A percentile compares a stretch with the other conserved stretches of the same genome.
Conservation (phyloP, 2,888 invertebrate genomes). For the Cheiracanthium punctorium region DNA sequence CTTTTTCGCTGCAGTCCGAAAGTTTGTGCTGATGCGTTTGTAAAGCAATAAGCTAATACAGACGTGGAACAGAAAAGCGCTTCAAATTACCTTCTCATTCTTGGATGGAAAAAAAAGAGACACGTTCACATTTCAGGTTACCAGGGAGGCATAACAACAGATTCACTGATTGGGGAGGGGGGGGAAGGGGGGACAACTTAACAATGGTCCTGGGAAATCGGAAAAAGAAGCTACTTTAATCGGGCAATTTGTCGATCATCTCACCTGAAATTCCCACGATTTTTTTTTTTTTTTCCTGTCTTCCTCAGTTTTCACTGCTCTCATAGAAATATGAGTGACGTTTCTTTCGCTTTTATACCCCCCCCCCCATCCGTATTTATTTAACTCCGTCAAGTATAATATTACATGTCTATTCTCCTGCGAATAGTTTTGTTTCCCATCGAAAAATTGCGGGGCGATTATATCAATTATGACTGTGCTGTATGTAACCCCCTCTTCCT, state of each 20-base stretch:
- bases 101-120: background rate
- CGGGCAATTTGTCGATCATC: conserved; percentile 68
- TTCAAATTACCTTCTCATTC: background rate
- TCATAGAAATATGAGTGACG: conserved; percentile 16
- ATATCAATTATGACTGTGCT: background rate
- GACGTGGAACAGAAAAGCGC: background rate
- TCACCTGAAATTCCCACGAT: conserved; percentile 50
- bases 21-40: too few relatives aligned
- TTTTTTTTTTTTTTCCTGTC: conserved; percentile 6
- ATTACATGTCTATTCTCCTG: conserved; percentile 1
- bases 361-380: background rate
- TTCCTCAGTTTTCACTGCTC: too few relatives aligned
- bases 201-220: conserved; percentile 58
- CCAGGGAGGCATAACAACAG: background rate
- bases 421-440: conserved; percentile 26
- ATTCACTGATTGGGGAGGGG: conserved; percentile 4
- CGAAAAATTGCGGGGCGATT: background rate
- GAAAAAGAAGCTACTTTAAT: conserved; percentile 44
- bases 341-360: conserved; percentile 7
- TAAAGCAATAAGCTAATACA: conserved; percentile 7
- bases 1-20: too few relatives aligned
- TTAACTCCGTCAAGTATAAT: background rate
- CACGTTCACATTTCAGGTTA: background rate
- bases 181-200: conserved; percentile 42
- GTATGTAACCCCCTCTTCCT: background rate